phyloP scores from a whole-genome alignment of 2,113 vertebrate species.

The Muntiacus muntjak region DNA sequence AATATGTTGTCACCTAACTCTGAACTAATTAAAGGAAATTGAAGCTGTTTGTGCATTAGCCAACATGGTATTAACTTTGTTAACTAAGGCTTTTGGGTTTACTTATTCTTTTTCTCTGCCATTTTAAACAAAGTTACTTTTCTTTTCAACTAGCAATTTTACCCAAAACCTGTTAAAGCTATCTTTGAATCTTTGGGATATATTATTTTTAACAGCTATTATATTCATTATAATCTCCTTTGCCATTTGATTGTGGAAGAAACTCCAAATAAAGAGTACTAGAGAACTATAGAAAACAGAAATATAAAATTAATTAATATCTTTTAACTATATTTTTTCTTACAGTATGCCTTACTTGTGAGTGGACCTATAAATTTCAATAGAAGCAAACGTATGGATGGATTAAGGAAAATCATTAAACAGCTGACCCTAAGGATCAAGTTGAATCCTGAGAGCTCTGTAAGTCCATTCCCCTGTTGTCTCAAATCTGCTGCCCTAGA shows the following conservation, averaged over 20 bases:
- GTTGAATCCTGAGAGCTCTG: not conserved
- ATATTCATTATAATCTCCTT: not conserved
- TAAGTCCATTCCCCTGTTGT: not conserved
- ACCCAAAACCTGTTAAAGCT: not conserved
- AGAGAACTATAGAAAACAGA: not conserved
- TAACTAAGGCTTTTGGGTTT: constrained; percentile 42
- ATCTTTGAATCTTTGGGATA: not conserved
- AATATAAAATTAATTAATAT: not conserved
- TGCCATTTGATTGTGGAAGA: not conserved
- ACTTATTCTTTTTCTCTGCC: constrained; percentile 14
- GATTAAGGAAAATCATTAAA: not conserved
- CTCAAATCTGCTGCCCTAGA: too few relatives aligned
- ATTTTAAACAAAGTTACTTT: not conserved
- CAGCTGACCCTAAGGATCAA: not conserved
- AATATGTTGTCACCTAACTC: constrained; percentile 81
- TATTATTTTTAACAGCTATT: not conserved
- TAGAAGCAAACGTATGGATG: not conserved
- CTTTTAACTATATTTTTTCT: not conserved
- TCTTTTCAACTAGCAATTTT: not conserved
- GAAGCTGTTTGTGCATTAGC: constrained; percentile 70
- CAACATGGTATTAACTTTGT: constrained; percentile 70
- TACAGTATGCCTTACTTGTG: not conserved
- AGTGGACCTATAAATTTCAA: not conserved
- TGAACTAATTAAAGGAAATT: constrained; percentile 83
- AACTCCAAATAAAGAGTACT: not conserved